phyloP scores from a whole-genome alignment of 1,140 invertebrate genomes.

The Pseudomyrmex cubaensis region DNA sequence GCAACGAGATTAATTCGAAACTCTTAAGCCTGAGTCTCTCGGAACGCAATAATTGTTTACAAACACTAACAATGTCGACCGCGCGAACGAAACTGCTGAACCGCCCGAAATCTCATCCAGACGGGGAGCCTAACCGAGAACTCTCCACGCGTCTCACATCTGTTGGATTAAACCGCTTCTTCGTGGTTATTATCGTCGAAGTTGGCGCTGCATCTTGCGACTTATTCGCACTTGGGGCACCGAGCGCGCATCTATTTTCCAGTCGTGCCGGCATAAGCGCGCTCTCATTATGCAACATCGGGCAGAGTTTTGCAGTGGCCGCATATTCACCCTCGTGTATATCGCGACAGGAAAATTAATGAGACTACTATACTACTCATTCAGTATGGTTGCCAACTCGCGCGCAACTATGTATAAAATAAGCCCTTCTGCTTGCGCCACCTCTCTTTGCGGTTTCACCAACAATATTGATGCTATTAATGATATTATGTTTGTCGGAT shows the following conservation, averaged over 20 bases:
- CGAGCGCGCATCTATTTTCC: slow-evolving; percentile 32
- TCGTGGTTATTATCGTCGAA: slow-evolving; percentile 35
- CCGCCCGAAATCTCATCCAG: slow-evolving; percentile 16
- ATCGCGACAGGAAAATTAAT: slow-evolving; percentile 3
- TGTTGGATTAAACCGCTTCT: slow-evolving; percentile 43
- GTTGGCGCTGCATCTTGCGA: slow-evolving; percentile 16
- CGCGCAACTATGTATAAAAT: not conserved
- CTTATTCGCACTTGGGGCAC: not conserved
- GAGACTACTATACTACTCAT: not conserved
- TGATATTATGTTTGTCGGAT: not conserved
- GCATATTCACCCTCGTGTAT: not conserved
- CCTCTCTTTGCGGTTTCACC: too few relatives aligned
- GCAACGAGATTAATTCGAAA: slow-evolving; percentile 3
- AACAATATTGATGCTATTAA: not conserved
- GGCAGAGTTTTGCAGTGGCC: slow-evolving; percentile 26
- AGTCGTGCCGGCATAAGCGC: slow-evolving; percentile 23
- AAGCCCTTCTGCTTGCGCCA: not conserved
- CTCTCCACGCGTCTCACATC: slow-evolving; percentile 17
- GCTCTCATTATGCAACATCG: slow-evolving; percentile 37
- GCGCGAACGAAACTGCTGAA: slow-evolving; percentile 33
- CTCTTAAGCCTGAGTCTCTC: slow-evolving; percentile 19
- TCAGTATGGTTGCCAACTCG: not conserved
- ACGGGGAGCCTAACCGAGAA: not conserved
- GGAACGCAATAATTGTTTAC: slow-evolving; percentile 39
- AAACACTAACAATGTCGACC: not conserved